Conservation (phyloP, 2,113 vertebrate species). For the Neogobius melanostomus region DNA sequence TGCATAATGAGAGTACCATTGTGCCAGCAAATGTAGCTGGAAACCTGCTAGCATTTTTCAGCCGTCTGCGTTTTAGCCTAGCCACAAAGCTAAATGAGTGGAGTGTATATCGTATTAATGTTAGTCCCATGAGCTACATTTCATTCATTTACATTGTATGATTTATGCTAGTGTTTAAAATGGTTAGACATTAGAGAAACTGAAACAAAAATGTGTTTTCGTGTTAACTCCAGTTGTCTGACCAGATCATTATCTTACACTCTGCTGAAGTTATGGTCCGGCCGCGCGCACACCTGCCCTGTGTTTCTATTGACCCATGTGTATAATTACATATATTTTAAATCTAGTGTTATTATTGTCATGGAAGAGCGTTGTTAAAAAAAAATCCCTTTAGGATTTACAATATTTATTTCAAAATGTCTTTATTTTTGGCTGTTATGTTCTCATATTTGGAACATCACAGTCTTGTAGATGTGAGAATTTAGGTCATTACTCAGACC, state of each 20-base stretch:
- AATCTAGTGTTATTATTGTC: not conserved
- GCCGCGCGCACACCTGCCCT: slow-evolving; percentile 57
- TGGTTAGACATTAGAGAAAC: slow-evolving; percentile 48
- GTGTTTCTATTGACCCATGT: slow-evolving; percentile 3
- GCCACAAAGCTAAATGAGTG: slow-evolving; percentile 18
- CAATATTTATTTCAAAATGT: not conserved
- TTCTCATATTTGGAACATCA: not conserved
- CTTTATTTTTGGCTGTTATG: not conserved
- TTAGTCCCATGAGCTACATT: not conserved
- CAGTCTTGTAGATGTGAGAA: slow-evolving; percentile 49
- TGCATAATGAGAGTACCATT: slow-evolving; percentile 38
- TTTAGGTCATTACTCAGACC: slow-evolving; percentile 74
- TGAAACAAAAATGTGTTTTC: slow-evolving; percentile 68
- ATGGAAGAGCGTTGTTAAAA: not conserved
- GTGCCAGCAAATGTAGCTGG: slow-evolving; percentile 32
- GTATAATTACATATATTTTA: too few relatives aligned
- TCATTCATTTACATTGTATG: not conserved
- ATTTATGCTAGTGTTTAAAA: slow-evolving; percentile 37
- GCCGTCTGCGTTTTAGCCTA: slow-evolving; percentile 31
- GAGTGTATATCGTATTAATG: slow-evolving; percentile 1
- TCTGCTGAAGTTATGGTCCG: slow-evolving; percentile 19
- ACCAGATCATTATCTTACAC: slow-evolving; percentile 49
- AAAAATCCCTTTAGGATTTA: not conserved
- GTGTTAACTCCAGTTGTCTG: slow-evolving; percentile 26
- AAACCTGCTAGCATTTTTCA: slow-evolving; percentile 40